Percentiles rank a stretch among this genome's conserved stretches.
These are phyloP conservation scores for Danaus chrysippus DNA, from an alignment of 2,888 invertebrate species.

Conservation along the genomic window DNA sequence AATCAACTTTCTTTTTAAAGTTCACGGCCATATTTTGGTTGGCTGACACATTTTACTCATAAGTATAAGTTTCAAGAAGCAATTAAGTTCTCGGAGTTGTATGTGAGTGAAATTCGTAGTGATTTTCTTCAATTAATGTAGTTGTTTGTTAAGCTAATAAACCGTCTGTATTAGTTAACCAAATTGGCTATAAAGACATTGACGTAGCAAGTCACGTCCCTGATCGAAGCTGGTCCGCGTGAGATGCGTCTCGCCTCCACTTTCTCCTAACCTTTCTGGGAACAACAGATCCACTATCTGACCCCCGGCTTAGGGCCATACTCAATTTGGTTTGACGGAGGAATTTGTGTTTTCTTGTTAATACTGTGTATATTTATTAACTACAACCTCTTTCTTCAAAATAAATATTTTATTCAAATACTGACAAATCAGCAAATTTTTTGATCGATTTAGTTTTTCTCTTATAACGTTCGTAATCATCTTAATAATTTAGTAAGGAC, in stretches of 20 bases:
- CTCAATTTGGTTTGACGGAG: conserved; percentile 2
- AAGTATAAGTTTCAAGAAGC: neutral
- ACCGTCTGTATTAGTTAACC: conserved; percentile 9
- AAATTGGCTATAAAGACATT: conserved; percentile 14
- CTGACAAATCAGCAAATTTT: too few relatives aligned
- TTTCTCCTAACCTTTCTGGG: conserved; percentile 69
- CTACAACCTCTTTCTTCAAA: too few relatives aligned
- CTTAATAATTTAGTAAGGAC: too few relatives aligned
- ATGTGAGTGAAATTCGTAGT: neutral
- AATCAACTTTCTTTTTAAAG: neutral
- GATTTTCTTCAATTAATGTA: neutral
- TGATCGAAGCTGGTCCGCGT: conserved; percentile 33
- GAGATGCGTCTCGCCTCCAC: conserved; percentile 55
- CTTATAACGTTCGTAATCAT: too few relatives aligned
- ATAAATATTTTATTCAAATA: too few relatives aligned
- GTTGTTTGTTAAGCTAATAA: conserved; percentile 1
- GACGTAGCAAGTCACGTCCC: conserved; percentile 21
- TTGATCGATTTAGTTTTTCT: too few relatives aligned
- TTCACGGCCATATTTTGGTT: neutral
- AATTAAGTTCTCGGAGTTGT: neutral
- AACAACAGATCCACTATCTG: conserved; percentile 51
- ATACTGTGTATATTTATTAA: neutral
- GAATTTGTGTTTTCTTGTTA: conserved; percentile 2
- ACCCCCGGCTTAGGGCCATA: conserved; percentile 45
- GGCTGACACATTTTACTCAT: neutral